These are phyloP conservation scores for Triplophysa dalaica DNA, from an alignment of 2,113 vertebrate species.

Conservation along the genomic window DNA sequence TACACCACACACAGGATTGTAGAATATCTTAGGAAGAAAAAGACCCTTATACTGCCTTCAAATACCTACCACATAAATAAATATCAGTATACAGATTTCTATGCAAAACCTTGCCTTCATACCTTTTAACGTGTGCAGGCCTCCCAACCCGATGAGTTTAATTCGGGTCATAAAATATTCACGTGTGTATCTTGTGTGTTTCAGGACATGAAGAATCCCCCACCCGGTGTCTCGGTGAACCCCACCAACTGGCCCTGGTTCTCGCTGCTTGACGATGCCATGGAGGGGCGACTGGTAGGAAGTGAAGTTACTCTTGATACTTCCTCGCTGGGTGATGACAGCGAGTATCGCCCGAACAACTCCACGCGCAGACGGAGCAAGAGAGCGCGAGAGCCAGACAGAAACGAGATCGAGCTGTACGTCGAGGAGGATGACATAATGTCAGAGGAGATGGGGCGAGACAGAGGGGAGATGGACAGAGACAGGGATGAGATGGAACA, in stretches of 20 bases:
- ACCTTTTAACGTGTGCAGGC: too few relatives aligned
- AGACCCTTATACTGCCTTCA: too few relatives aligned
- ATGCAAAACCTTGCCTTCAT: too few relatives aligned
- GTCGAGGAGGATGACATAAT: conserved; percentile 55
- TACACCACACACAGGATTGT: too few relatives aligned
- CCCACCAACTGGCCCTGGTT: conserved; percentile 66
- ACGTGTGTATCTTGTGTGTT: background rate
- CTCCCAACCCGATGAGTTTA: too few relatives aligned
- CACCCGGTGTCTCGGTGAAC: conserved; percentile 58
- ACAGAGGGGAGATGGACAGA: conserved; percentile 50
- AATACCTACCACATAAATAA: too few relatives aligned
- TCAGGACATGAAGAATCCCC: conserved; percentile 69
- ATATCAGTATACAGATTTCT: too few relatives aligned
- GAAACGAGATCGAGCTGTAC: conserved; percentile 59
- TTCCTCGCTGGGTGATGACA: conserved; percentile 38
- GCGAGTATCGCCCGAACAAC: conserved; percentile 54
- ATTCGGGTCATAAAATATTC: background rate
- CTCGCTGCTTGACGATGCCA: conserved; percentile 68
- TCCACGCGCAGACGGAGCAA: conserved; percentile 48
- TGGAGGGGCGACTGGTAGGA: conserved; percentile 64
- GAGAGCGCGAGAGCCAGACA: conserved; percentile 29
- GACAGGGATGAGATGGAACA: conserved; percentile 53
- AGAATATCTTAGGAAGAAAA: too few relatives aligned
- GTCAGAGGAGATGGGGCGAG: conserved; percentile 39
- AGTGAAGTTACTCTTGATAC: conserved; percentile 59